Base-by-base conservation (phyloP, 1,140 invertebrate species). In the Hyposmocoma kahamanoa region DNA sequence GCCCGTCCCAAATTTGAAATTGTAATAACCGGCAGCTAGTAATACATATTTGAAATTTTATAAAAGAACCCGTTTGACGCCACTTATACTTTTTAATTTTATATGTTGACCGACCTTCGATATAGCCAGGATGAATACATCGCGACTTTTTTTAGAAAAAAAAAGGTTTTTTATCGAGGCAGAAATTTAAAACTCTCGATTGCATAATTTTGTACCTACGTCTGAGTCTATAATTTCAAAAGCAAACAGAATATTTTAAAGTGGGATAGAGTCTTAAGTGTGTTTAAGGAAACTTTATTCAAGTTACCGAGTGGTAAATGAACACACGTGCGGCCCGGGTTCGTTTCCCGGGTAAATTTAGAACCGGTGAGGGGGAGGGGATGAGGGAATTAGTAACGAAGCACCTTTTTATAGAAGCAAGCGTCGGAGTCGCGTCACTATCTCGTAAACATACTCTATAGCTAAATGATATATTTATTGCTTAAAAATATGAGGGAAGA, bases 21-120 rank as follows among this genome's bases (percentile, higher is more conserved):
- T 79, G 65, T 82, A 84, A 84, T 84, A 65, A 42, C 53, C 19
- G 21, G 39, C 24, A 46, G 55, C 66, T 67, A 62, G 72, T 73
- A 74, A 80, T 84, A n/a, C n/a, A n/a, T n/a, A 84, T 84, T 80
- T 82, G 76, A 84, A 82, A 84, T 82, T 81, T 78, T 80, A 82
- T 79, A 78, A 78, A 77, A 63, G 64, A 62, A 67, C 68, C 68
- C 66, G 73, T 67, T 64, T 62, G 59, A 69, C 62, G 64, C 69
- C 70, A 68, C 63, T 84, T 84, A 82, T 79, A 82, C 78, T 84
- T 84, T 82, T 84, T 80, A 84, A 82, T 84, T 80, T 77, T 77
- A 73, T 75, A 76, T 76, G 71, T 68, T 66, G 67, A 70, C 68
- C 75, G 78, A 81, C 77, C 80, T 84, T 84, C 76, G 72, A 69